Evolutionary conservation across 92 coral and sea anemone genomes (phyloP).

Genomic region (Heliopora coerulea): DNA sequence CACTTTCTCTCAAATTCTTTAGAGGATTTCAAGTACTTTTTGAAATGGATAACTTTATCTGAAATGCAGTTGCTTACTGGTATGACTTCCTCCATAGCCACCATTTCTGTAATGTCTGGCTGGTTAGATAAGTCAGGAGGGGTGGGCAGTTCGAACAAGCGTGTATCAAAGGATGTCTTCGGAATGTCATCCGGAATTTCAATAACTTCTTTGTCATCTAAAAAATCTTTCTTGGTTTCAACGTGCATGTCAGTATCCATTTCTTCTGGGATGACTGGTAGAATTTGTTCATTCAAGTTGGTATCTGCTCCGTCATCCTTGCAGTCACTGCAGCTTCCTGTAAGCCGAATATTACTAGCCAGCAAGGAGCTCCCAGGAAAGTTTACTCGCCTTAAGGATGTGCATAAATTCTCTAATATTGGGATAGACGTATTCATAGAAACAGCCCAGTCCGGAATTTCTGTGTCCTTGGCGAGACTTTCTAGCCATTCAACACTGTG

Average conservation of each 20-base stretch:
- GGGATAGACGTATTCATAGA: too few relatives aligned
- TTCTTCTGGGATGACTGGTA: too few relatives aligned
- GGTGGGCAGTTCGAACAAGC: background rate
- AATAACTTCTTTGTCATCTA: conserved; percentile 4
- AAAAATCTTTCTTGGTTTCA: background rate
- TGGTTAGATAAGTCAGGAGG: conserved; percentile 1
- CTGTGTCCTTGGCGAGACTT: too few relatives aligned
- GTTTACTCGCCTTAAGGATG: background rate
- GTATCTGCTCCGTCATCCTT: background rate
- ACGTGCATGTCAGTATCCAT: too few relatives aligned
- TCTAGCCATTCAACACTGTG: too few relatives aligned
- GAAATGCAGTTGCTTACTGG: background rate
- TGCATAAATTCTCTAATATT: too few relatives aligned
- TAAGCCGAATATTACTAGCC: conserved; percentile 4
- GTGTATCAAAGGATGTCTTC: background rate
- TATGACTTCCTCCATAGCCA: background rate
- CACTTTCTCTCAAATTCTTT: conserved; percentile 27
- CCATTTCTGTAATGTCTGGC: conserved; percentile 11
- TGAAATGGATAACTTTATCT: background rate
- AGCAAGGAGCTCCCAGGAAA: background rate
- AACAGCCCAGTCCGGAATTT: too few relatives aligned
- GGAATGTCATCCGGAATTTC: conserved; percentile 9
- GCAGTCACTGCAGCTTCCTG: background rate
- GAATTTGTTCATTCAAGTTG: background rate
- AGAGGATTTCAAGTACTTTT: conserved; percentile 1